Percentiles rank a stretch among this genome's conserved stretches.
Conservation (phyloP, 2,888 invertebrate species). For the Oscheius myriophilus region DNA sequence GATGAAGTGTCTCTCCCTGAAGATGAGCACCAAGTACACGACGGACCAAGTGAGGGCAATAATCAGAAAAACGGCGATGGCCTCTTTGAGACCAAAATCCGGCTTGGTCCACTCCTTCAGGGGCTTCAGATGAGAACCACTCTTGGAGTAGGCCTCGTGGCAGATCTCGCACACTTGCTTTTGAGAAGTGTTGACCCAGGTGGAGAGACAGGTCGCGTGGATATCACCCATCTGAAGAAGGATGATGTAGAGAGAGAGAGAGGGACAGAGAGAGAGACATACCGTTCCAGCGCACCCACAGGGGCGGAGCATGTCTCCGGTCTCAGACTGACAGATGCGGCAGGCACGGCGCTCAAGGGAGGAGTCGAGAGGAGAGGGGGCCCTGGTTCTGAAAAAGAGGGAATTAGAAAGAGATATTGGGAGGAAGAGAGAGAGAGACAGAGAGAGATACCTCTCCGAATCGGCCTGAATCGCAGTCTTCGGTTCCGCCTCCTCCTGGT, state of each 20-base stretch:
- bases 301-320: conserved; percentile 60
- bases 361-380: conserved; percentile 27
- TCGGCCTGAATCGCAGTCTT: conserved; percentile 37
- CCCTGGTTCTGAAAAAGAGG: too few relatives aligned
- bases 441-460: conserved; percentile 52
- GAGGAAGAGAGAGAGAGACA: too few relatives aligned
- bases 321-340: conserved; percentile 65
- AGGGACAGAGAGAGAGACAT: conserved; percentile 3
- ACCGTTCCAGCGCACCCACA: conserved; percentile 65
- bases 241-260: too few relatives aligned
- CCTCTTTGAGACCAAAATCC: conserved; percentile 2
- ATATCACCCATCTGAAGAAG: conserved; percentile 64
- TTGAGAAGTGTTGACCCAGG: conserved; percentile 56
- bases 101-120: conserved; percentile 55
- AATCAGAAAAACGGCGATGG: neutral
- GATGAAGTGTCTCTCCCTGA: conserved; percentile 1
- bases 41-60: neutral
- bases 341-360: conserved; percentile 48
- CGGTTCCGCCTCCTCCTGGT: too few relatives aligned
- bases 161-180: conserved; percentile 60
- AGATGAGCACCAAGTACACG: neutral
- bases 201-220: conserved; percentile 59
- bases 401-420: too few relatives aligned
- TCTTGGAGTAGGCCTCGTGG: conserved; percentile 50
- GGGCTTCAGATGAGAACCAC: conserved; percentile 46